Base-by-base conservation (phyloP, 2,797 vertebrate genomes). In the Adelosebastes latens region DNA sequence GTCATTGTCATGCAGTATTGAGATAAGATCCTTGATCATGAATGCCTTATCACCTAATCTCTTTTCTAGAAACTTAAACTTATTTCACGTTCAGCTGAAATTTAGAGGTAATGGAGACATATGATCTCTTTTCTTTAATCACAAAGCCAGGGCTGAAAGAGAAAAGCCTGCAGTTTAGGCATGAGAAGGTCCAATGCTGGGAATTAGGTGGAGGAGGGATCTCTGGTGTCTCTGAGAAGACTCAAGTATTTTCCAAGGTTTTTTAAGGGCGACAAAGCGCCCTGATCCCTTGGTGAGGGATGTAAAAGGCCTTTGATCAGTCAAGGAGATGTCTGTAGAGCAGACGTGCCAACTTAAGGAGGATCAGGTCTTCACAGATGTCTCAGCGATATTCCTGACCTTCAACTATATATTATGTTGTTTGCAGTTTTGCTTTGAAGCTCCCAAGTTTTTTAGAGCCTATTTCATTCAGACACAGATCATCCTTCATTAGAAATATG, bases 231-330 rank as follows among this genome's bases (percentile, higher is more conserved):
- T 80, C 52, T 58, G 39, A 39, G 70, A 42, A 49, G 53, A 55
- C 18, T 65, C 18, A 9, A 71, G 31, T 27, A 34, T 77, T 88
- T 80, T 78, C 63, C 36, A 72, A 20, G 27, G 1, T 61, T 68
- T 75, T 69, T 59, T 8, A 27, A 39, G 16, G 59, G 56, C 75
- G 62, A 74, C 22, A 72, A 78, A 82, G 59, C 2, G 29, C 22
- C 55, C 62, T 71, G 68, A 68, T 86, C 46, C 46, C 63, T 77
- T 18, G 2, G 31, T 31, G 56, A 68, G 36, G 52, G 59, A 65
- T 63, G 20, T 58, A 49, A 56, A 67, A 18, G 64, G 75, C 27
- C 61, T 85, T 77, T 81, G 62, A 83, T 82, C 76, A 60, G 55
- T 29, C 56, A 53, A 9, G 24, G 29, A 55, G 52, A 75, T 53